Base-by-base conservation (phyloP, 2,113 vertebrate genomes). In the Ahaetulla prasina region DNA sequence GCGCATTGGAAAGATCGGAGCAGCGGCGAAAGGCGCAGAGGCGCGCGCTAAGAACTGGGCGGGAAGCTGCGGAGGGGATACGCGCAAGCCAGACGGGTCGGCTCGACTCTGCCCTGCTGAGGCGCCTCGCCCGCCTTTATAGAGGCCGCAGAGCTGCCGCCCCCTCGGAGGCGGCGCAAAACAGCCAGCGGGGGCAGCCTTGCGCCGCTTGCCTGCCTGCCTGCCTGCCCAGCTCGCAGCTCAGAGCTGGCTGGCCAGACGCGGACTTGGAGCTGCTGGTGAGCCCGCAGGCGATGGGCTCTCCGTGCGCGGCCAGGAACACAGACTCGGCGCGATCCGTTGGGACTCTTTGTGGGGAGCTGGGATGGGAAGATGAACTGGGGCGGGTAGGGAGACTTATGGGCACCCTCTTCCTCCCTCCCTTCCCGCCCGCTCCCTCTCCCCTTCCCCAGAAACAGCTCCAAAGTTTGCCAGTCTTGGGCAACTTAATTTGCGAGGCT, bases 1-100 rank as follows among this genome's bases (percentile, higher is more conserved):
- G 97, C 97, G 97, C 98, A 98, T 98, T 22, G 43, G 92, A 14
- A 92, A 35, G 60, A 96, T 95, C 92, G 93, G 63, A 87, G 30
- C 43, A 27, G 54, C 94, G 90, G 57, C 10, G 52, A 25, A 25
- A 68, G 80, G 91, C 90, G 89, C 86, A 87, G 95, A 93, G 25
- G 23, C 14, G 16, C 2, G 27, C n/a, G 5, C n/a, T 11, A 3
- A 22, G 74, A 39, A 63, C 30, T 14, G 18, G 22, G n/a, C 84
- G 35, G 47, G 94, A 90, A 11, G 43, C 11, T n/a, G 12, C 57
- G 39, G 49, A 55, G 90, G 35, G 2, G 27, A 16, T 30, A 11
- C 45, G 45, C 85, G 12, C 43, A 49, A 53, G 27, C 14, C 18
- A 35, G 87, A 39, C 4, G 53, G 50, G 52, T 20, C 3, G 0